phyloP scores from a whole-genome alignment of 2,113 vertebrate species.

The Gymnogyps californianus region DNA sequence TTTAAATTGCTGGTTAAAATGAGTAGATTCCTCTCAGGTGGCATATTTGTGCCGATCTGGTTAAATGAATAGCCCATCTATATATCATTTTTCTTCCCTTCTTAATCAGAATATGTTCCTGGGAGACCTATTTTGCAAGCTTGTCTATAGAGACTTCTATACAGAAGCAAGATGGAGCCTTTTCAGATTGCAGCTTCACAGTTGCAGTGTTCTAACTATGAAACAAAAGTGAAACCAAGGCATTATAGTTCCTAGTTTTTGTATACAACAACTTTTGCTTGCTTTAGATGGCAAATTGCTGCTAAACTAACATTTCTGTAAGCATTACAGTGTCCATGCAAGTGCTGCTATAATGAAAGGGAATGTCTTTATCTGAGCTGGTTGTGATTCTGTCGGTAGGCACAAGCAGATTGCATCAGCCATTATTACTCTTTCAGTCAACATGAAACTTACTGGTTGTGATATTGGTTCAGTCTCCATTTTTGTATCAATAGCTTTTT shows the following conservation, averaged over 20 bases:
- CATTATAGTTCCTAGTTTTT: background rate
- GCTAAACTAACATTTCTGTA: background rate
- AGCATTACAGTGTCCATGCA: background rate
- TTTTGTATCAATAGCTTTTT: background rate
- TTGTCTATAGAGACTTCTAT: background rate
- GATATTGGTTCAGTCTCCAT: background rate
- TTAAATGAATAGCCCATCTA: background rate
- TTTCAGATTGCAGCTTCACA: background rate
- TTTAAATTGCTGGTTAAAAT: background rate
- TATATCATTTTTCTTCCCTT: background rate
- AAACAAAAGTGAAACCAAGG: slow-evolving; percentile 38
- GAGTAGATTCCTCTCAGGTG: background rate
- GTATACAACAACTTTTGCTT: background rate
- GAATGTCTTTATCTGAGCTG: background rate
- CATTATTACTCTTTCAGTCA: background rate
- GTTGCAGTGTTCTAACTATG: background rate
- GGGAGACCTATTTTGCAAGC: background rate
- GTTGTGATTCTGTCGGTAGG: background rate
- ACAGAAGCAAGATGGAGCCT: background rate
- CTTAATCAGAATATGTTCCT: background rate
- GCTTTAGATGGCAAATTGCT: background rate
- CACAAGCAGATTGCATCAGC: background rate
- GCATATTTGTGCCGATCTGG: background rate
- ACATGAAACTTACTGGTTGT: background rate
- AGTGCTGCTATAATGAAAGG: background rate